Conservation (phyloP, 2,888 invertebrate genomes). For the Acronicta psi region DNA sequence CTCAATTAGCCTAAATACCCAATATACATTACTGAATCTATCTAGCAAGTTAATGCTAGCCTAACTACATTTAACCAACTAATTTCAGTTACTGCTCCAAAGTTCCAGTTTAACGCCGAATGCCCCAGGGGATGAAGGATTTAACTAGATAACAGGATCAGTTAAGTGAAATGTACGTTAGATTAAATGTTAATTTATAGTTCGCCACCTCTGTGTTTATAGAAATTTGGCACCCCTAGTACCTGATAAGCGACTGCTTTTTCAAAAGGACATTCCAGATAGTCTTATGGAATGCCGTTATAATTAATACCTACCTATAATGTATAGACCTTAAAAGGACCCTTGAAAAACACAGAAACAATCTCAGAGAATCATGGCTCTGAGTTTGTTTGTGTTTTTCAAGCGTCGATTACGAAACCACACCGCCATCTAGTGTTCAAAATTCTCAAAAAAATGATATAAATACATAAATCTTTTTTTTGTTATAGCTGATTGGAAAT, state of each 20-base stretch:
- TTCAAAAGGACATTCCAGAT: background rate
- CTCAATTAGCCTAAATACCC: background rate
- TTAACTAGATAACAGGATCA: slow-evolving; percentile 42
- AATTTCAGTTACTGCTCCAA: slow-evolving; percentile 30
- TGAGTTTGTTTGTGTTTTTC: too few relatives aligned
- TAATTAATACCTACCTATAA: too few relatives aligned
- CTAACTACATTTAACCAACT: slow-evolving; percentile 10
- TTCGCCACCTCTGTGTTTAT: slow-evolving; percentile 18
- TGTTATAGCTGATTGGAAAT: too few relatives aligned
- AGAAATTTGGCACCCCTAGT: background rate
- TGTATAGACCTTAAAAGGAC: too few relatives aligned
- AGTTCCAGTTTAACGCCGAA: slow-evolving; percentile 27
- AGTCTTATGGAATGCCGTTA: too few relatives aligned
- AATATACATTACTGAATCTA: background rate
- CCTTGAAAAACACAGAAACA: too few relatives aligned
- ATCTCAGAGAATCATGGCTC: too few relatives aligned
- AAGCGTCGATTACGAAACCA: too few relatives aligned
- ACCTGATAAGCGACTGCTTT: background rate
- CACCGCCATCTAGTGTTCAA: too few relatives aligned
- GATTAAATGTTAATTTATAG: slow-evolving; percentile 30
- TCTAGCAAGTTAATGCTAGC: background rate
- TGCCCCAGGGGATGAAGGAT: slow-evolving; percentile 37
- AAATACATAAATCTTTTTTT: too few relatives aligned
- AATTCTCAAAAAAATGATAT: too few relatives aligned
- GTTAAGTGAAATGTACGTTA: slow-evolving; percentile 49